Evolutionary conservation across 2,797 vertebrate species (phyloP).

Genomic region (Alca torda): DNA sequence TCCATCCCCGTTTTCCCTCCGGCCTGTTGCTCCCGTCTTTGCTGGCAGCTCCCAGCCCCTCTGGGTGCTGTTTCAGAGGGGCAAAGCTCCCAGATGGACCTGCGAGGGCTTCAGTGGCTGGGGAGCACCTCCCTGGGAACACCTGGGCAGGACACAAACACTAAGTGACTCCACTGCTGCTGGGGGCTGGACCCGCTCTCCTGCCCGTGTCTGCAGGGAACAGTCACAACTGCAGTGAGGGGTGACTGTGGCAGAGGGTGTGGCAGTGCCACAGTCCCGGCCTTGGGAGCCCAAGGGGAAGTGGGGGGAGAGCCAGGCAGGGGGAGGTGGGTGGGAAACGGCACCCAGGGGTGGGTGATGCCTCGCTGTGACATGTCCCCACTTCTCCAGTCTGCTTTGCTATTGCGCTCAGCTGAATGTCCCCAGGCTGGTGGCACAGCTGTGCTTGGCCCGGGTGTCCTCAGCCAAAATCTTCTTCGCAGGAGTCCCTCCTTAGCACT

Average conservation of each 20-base stretch:
- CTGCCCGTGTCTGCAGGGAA: accelerated
- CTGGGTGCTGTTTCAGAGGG: not conserved
- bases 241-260: not conserved
- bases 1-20: accelerated
- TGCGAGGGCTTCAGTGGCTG: not conserved
- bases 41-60: not conserved
- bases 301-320: accelerated
- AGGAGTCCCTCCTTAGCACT: not conserved
- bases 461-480: not conserved
- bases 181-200: accelerated
- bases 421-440: not conserved
- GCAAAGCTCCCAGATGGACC: not conserved
- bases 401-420: accelerated
- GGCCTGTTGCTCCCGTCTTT: accelerated
- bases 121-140: not conserved
- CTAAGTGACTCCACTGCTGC: not conserved
- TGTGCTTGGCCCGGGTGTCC: not conserved
- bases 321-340: not conserved
- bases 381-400: not conserved
- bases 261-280: accelerated
- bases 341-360: accelerated
- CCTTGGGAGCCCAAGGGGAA: not conserved
- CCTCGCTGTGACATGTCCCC: not conserved
- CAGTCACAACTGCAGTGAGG: accelerated
- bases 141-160: not conserved